Evolutionary conservation across 2,888 invertebrate genomes (phyloP), one percentile per base, ranked within the genome.

Genomic region (Ctena decussata): DNA sequence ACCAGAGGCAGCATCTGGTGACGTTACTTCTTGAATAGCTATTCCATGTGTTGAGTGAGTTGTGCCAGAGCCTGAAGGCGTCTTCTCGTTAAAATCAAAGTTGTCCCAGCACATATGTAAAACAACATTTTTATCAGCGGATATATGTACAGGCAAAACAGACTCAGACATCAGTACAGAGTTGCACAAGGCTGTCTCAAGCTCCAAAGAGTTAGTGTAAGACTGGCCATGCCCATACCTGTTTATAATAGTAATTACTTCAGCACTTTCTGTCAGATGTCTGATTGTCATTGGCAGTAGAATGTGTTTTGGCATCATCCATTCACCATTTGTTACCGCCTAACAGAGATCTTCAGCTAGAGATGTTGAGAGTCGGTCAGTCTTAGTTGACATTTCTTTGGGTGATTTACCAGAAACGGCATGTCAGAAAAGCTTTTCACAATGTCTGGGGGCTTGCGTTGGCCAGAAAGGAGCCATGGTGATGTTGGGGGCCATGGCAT

Each of bases 161-260:
- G 75, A 53, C 0, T 81, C 79, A 11, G 39, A 27, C 5, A 27
- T 21, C 0, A 39, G 32, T 6, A 83, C 65, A 1, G 41, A 24
- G 39, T 85, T 82, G 53, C 84, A 84, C 79, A 88, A 79, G 3
- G 86, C 84, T 18, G 81, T 88, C 72, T 90, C 88, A 2, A 88
- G 57, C 39, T 85, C 80, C 11, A 83, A 15, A 21, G 73, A 76
- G 37, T 37, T 35, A 1, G 79, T 70, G 69, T 83, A 80, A 53
- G 84, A 86, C 21, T 76, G 75, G 15, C 53, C 53, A 73, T 87
- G 82, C 5, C 87, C 86, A 74, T 49, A 83, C 0, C 79, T 65
- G 72, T 86, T 85, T 2, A 89, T 60, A 27, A 85, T 44, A 2
- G 82, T 86, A 18, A 85, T 73, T 15, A 87, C 8, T 72, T 87